Percentiles rank a stretch among this genome's conserved stretches.
Conservation (phyloP, 2,113 vertebrate genomes). For the Stegastes partitus region DNA sequence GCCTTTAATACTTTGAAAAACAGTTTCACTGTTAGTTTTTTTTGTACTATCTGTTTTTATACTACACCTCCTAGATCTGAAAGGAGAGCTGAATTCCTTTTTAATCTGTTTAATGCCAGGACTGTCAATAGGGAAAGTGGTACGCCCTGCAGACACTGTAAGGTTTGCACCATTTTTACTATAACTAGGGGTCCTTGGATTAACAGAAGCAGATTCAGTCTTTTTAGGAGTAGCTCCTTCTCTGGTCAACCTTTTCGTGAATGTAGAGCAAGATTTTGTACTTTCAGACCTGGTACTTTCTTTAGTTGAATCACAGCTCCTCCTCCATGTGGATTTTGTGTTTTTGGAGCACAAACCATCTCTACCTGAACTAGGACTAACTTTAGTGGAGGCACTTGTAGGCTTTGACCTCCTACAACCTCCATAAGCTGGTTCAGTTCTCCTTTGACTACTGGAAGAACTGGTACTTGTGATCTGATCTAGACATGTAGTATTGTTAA, state of each 20-base stretch:
- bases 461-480: neutral
- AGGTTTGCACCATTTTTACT: neutral
- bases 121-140: neutral
- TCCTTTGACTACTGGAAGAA: neutral
- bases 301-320: neutral
- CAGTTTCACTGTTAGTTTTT: neutral
- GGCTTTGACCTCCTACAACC: neutral
- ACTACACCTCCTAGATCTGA: neutral
- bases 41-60: neutral
- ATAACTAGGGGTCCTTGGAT: neutral
- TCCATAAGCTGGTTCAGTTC: conserved; percentile 9
- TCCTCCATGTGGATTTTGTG: neutral
- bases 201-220: neutral
- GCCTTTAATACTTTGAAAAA: neutral
- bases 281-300: neutral
- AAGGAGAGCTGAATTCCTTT: conserved; percentile 2
- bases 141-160: neutral
- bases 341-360: neutral
- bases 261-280: neutral
- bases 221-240: neutral
- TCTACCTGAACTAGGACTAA: neutral
- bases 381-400: too few species aligned
- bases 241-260: neutral
- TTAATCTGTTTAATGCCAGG: neutral
- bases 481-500: neutral